These are phyloP conservation scores for Muscicapa striata DNA, from an alignment of 2,797 vertebrate genomes.

Conservation along the genomic window DNA sequence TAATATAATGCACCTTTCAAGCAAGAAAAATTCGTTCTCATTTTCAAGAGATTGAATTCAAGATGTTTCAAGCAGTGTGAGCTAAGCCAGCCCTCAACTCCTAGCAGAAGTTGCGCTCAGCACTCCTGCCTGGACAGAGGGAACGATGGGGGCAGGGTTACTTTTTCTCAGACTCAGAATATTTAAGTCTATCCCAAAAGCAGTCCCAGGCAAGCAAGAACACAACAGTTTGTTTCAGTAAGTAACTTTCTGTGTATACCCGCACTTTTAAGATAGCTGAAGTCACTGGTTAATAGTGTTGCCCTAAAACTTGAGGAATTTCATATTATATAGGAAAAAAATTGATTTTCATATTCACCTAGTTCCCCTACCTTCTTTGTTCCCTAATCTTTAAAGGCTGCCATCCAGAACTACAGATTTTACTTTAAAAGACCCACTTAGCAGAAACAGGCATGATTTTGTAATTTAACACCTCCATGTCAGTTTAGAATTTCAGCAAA, in stretches of 20 bases:
- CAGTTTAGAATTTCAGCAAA: conserved; percentile 38
- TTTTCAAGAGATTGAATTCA: neutral
- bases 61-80: neutral
- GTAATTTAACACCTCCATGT: neutral
- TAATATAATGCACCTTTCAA: neutral
- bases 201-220: neutral
- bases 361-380: neutral
- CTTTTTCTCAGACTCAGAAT: neutral
- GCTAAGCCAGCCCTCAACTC: neutral
- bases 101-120: neutral
- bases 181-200: neutral
- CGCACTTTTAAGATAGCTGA: neutral
- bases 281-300: neutral
- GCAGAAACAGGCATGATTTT: neutral
- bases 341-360: neutral
- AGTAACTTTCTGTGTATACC: neutral
- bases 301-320: neutral
- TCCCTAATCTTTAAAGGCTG: neutral
- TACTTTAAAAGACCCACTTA: neutral
- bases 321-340: neutral
- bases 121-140: neutral
- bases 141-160: neutral
- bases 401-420: neutral
- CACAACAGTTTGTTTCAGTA: neutral
- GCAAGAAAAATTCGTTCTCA: neutral